Base-by-base conservation (phyloP, 2,797 vertebrate genomes). In the Hemibagrus guttatus region DNA sequence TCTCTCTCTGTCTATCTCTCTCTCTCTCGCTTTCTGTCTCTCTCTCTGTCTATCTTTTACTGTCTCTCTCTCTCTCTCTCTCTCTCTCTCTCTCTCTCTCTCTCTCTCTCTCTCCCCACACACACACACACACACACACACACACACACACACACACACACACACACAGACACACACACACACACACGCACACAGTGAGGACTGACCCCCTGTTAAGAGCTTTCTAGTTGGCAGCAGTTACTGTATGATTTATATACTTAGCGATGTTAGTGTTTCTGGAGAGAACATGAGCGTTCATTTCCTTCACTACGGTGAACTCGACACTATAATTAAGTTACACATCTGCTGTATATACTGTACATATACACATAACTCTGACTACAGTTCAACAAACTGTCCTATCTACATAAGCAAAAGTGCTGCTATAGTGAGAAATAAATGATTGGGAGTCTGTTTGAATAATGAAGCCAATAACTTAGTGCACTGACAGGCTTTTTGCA, bases 231-330 rank as follows among this genome's bases (percentile, higher is more conserved):
- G 83, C 46, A 69, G 75, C 54, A 81, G 72, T 66, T 59, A 69
- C 54, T 87, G 74, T 80, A 85, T 85, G 89, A 84, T 93, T 93
- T 91, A 90, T 91, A 91, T 90, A 91, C 92, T 94, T 92, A 92
- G 87, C 92, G 91, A 93, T 93, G 93, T 94, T 92, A 92, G 84
- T 59, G 78, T 90, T 88, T 85, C 85, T 92, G 85, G 88, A 91
- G 61, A 89, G 88, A 64, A 90, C 61, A 86, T 83, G 88, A 90
- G 90, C 71, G 17, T 82, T 59, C 14, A 61, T 84, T 72, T 83
- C 54, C 59, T 76, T 83, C 42, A 85, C 81, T 80, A 86, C 54
- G 35, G 78, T 72, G 80, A 83, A 72, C 61, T 69, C 49, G 80
- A 68, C 68, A 76, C 28, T 58, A 61, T 81, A 66, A 84, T 84